Base-by-base conservation (phyloP, 2,797 vertebrate genomes). In the Takifugu rubripes region DNA sequence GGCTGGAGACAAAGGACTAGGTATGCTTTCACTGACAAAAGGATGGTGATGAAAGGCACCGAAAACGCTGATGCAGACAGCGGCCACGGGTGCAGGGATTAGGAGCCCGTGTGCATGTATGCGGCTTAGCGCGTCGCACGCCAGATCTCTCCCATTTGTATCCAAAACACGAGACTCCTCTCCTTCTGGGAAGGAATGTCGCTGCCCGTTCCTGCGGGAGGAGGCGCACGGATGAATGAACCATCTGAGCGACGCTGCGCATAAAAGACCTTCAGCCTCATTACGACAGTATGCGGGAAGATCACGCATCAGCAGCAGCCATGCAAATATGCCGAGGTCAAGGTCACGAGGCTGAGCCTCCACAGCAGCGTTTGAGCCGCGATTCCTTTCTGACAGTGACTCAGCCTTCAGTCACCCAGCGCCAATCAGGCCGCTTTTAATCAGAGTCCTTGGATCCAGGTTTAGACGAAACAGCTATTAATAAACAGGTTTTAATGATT, bases 1-100 rank as follows among this genome's bases (percentile, higher is more conserved):
- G 66, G 51, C 73, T 33, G 66, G 56, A 57, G 64, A 82, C 68
- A 81, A 75, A 66, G 59, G 77, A 53, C 62, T 54, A 52, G 78
- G 70, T 69, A 69, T 81, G 71, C 46, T 81, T 81, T 82, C 71
- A 77, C 75, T 72, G 64, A 81, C 78, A 83, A 85, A 79, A 62
- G 63, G 54, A 36, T 26, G 9, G 33, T 50, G 75, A 77, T 84
- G 75, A 89, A 84, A 86, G 83, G 61, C 58, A 42, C 64, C 60
- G 68, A 64, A 79, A 80, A 83, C 6, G 60, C 68, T 72, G 72
- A 74, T 59, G 68, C 61, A 55, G 25, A 16, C 72, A 49, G 75
- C 56, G 47, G 61, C 68, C 70, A 79, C 61, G 67, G 54, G n/a
- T 5, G 44, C 27, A 5, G 66, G 70, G 69, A 66, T 68, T 70